A percentile compares a stretch with the other conserved stretches of the same genome.
Conservation (phyloP, 2,888 invertebrate species). For the Zele albiditarsus region DNA sequence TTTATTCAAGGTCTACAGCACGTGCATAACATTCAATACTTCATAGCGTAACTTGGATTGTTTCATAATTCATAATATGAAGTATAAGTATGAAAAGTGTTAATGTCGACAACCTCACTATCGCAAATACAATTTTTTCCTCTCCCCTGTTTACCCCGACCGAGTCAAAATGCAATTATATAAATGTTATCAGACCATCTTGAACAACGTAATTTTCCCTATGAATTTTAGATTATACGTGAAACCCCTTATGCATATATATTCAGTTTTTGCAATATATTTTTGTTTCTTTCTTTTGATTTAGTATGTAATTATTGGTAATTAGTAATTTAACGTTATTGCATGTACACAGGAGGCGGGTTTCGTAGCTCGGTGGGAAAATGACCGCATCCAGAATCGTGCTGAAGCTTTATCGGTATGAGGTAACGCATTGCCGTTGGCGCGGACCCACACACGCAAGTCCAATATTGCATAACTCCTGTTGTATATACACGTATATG, state of each 20-base stretch:
- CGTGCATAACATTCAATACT: slow-evolving; percentile 2
- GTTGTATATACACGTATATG: neutral
- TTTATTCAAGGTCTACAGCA: slow-evolving; percentile 30
- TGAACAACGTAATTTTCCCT: too few species aligned
- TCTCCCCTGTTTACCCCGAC: neutral
- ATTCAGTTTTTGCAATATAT: neutral
- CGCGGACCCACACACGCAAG: slow-evolving; percentile 36
- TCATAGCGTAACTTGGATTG: neutral
- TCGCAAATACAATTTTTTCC: slow-evolving; percentile 57
- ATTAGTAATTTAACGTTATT: slow-evolving; percentile 7
- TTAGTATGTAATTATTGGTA: neutral
- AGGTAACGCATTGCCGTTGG: slow-evolving; percentile 41
- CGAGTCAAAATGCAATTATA: neutral
- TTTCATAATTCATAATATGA: slow-evolving; percentile 54
- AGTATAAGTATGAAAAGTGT: slow-evolving; percentile 53
- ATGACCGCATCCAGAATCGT: slow-evolving; percentile 45
- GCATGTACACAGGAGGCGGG: neutral
- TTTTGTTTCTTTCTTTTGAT: neutral
- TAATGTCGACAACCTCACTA: slow-evolving; percentile 55
- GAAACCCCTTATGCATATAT: neutral
- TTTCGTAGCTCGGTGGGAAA: slow-evolving; percentile 38
- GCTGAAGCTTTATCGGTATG: slow-evolving; percentile 44
- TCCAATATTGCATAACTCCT: slow-evolving; percentile 40
- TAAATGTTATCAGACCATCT: neutral
- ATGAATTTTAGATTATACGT: too few species aligned